These are phyloP conservation scores for Periplaneta americana DNA, from an alignment of 1,140 invertebrate species.

Conservation along the genomic window DNA sequence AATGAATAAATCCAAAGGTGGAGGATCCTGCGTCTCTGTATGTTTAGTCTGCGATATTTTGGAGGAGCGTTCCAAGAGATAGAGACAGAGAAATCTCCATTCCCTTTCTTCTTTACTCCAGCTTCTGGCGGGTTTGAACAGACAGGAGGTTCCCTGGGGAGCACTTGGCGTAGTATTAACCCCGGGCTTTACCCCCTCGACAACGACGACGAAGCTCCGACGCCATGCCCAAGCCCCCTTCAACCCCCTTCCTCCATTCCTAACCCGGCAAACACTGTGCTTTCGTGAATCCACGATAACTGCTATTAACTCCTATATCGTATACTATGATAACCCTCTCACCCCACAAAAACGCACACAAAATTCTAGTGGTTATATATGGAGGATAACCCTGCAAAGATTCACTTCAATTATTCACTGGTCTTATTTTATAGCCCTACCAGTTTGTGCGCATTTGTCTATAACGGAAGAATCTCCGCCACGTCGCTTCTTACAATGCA, in stretches of 20 bases:
- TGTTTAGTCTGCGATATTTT: not conserved
- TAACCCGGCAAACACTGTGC: not conserved
- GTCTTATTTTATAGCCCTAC: not conserved
- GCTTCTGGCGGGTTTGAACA: not conserved
- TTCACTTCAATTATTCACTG: not conserved
- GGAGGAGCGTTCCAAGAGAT: not conserved
- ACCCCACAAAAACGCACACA: not conserved
- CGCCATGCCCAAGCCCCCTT: not conserved
- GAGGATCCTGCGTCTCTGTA: too few species aligned
- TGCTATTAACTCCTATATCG: not conserved
- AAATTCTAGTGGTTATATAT: not conserved
- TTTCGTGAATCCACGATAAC: not conserved
- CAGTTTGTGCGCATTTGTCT: not conserved
- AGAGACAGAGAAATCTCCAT: not conserved
- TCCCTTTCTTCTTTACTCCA: not conserved
- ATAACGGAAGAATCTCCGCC: not conserved
- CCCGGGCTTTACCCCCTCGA: not conserved
- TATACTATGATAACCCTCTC: not conserved
- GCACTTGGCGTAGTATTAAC: not conserved
- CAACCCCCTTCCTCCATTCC: not conserved
- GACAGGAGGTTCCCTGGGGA: not conserved
- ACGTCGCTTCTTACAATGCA: not conserved
- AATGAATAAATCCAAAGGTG: too few species aligned
- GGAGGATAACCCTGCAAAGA: not conserved
- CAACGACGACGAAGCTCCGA: not conserved